phyloP scores from a whole-genome alignment of 2,113 vertebrate species.

The Turdus rufiventris region DNA sequence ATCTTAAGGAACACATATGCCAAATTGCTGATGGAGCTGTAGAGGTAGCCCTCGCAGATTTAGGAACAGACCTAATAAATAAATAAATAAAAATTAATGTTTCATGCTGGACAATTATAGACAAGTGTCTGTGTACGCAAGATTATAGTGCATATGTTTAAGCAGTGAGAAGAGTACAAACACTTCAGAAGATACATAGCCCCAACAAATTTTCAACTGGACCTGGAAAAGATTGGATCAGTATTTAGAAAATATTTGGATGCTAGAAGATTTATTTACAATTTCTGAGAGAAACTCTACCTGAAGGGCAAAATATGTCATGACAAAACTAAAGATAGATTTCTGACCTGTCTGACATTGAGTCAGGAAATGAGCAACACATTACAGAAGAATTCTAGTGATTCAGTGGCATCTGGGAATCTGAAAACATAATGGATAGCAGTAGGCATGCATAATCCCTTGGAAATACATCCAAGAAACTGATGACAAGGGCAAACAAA shows the following conservation, averaged over 20 bases:
- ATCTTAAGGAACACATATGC: not conserved
- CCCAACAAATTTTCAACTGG: not conserved
- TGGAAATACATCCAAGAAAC: conserved; percentile 43
- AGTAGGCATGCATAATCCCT: conserved; percentile 34
- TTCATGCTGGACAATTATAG: not conserved
- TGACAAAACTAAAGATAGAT: not conserved
- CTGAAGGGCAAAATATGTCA: not conserved
- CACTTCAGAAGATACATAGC: not conserved
- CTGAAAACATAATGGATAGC: conserved; percentile 41
- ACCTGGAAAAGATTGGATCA: not conserved
- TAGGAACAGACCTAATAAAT: not conserved
- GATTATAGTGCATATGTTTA: not conserved
- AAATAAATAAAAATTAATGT: not conserved
- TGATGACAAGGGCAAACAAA: not conserved
- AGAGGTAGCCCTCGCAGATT: not conserved
- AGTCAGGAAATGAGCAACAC: not conserved
- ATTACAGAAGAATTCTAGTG: not conserved
- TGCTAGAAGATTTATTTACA: not conserved
- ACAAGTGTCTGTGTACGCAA: not conserved
- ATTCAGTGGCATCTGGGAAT: conserved; percentile 34
- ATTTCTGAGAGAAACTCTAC: not conserved
- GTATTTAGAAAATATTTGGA: not conserved
- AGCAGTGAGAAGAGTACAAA: not conserved
- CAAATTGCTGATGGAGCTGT: not conserved
- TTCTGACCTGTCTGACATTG: conserved; percentile 31